Evolutionary conservation across 2,113 vertebrate species (phyloP).

Genomic region (Rafetus swinhoei): DNA sequence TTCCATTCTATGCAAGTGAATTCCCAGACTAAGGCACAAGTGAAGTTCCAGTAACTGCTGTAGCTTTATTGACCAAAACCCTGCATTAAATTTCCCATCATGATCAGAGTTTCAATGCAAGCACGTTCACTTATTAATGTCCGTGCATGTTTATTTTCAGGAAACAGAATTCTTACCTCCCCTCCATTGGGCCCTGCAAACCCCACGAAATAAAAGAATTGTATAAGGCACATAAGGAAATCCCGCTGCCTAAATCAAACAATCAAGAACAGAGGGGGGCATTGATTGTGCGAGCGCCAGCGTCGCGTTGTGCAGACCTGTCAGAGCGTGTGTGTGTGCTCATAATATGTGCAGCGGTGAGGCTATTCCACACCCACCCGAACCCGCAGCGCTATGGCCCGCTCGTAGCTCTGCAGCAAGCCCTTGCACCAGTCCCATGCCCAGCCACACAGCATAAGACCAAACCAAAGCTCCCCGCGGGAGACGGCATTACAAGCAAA

Average conservation of each 20-base stretch:
- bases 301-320: neutral
- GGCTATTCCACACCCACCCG: neutral
- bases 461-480: neutral
- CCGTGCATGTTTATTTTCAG: neutral
- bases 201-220: neutral
- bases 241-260: neutral
- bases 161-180: neutral
- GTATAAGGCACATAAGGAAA: neutral
- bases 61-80: neutral
- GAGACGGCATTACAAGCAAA: neutral
- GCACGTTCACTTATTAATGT: neutral
- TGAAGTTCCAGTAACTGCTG: neutral
- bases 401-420: neutral
- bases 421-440: neutral
- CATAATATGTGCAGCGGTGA: neutral
- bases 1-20: neutral
- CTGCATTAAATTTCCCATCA: neutral
- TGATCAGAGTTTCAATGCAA: neutral
- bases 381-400: neutral
- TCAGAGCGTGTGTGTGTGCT: neutral
- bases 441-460: neutral
- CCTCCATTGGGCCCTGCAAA: neutral
- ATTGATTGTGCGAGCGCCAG: neutral
- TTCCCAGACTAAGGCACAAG: neutral
- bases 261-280: neutral